Evolutionary conservation across 2,888 invertebrate species (phyloP).

Genomic region (Dryomyza anilis): DNA sequence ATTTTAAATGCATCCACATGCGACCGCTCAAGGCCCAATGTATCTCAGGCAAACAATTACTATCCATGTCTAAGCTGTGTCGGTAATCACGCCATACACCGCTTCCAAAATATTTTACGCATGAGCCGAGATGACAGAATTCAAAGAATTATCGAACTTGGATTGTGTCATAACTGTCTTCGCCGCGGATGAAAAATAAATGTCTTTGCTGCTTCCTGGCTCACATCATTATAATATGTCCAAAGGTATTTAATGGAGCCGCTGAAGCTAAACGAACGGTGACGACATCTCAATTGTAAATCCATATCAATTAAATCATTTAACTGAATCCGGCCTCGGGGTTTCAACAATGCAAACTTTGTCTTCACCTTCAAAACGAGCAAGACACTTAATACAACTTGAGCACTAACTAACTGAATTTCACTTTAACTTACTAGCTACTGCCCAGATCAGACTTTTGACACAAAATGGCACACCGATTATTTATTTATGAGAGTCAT

Average conservation of each 20-base stretch:
- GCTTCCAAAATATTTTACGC: too few relatives aligned
- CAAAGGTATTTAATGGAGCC: too few relatives aligned
- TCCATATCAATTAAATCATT: not conserved
- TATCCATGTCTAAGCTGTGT: not conserved
- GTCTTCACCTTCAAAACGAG: not conserved
- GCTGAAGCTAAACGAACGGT: too few relatives aligned
- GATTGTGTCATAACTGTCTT: not conserved
- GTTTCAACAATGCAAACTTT: not conserved
- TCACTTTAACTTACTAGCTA: not conserved
- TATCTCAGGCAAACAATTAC: not conserved
- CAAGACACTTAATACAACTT: not conserved
- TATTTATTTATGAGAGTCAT: conserved; percentile 1
- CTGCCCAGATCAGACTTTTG: conserved; percentile 2
- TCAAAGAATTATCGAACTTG: conserved; percentile 11
- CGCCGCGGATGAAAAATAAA: too few relatives aligned
- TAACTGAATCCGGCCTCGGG: not conserved
- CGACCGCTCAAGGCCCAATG: not conserved
- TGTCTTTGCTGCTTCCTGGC: too few relatives aligned
- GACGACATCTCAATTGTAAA: too few relatives aligned
- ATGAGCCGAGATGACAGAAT: conserved; percentile 13
- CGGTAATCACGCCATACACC: conserved; percentile 3
- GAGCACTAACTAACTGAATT: not conserved
- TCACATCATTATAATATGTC: too few relatives aligned
- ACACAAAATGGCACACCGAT: not conserved
- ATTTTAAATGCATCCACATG: not conserved